Evolutionary conservation across 2,797 vertebrate genomes (phyloP).

Genomic region (Trachops cirrhosus): DNA sequence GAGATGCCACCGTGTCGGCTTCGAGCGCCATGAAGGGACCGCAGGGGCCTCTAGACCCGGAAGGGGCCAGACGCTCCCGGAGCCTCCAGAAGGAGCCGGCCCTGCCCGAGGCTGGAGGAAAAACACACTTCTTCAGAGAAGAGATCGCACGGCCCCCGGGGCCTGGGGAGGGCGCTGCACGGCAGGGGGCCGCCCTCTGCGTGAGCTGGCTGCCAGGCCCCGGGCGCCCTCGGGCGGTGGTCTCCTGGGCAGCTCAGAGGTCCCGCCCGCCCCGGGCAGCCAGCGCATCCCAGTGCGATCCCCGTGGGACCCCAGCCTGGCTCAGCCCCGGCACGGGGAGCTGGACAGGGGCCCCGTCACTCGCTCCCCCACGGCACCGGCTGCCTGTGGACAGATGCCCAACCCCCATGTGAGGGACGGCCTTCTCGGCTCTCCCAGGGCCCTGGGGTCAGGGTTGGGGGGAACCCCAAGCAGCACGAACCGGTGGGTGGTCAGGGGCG

Average conservation of each 20-base stretch:
- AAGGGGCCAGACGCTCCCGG: fast-evolving
- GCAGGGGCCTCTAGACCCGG: fast-evolving
- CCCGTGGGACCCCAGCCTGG: background rate
- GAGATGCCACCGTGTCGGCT: fast-evolving
- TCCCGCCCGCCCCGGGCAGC: background rate
- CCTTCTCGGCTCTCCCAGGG: background rate
- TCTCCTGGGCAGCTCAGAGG: background rate
- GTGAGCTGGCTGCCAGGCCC: background rate
- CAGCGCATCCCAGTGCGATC: background rate
- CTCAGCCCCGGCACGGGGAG: background rate
- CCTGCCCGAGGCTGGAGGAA: background rate
- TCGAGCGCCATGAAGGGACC: background rate
- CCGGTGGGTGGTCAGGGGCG: background rate
- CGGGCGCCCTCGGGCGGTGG: background rate
- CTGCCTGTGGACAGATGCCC: fast-evolving
- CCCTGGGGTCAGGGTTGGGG: background rate
- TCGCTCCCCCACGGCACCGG: background rate
- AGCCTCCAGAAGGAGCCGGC: fast-evolving
- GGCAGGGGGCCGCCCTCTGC: background rate
- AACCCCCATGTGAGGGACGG: fast-evolving
- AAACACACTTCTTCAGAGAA: no score
- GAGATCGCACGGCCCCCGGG: fast-evolving
- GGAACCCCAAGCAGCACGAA: no score
- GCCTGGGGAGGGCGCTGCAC: background rate
- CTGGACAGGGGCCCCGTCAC: fast-evolving